Conservation (phyloP, 2,888 invertebrate genomes). For the Dasypolia templi region DNA sequence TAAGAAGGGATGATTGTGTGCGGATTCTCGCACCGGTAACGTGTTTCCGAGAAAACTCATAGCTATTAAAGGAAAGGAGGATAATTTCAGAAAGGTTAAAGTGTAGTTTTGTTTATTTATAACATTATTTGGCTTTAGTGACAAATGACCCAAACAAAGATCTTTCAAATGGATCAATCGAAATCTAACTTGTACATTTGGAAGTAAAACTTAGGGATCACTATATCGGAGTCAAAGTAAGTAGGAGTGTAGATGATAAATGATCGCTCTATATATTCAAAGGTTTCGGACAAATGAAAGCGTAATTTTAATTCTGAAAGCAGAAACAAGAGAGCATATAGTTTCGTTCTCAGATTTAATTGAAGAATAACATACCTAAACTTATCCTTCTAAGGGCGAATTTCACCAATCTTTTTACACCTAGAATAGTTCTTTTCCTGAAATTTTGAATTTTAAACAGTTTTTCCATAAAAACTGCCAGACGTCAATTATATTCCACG, state of each 20-base stretch:
- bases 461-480: too few relatives aligned
- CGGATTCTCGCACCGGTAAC: constrained; percentile 1
- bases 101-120: constrained; percentile 1
- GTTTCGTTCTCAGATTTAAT: background rate
- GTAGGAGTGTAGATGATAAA: background rate
- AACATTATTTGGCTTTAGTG: background rate
- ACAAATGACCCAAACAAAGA: background rate
- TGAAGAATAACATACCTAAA: background rate
- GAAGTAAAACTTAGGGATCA: background rate
- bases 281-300: background rate
- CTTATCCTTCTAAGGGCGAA: background rate
- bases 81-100: constrained; percentile 4
- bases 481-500: too few relatives aligned
- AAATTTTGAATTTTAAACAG: too few relatives aligned
- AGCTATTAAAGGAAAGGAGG: constrained; percentile 4
- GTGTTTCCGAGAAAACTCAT: constrained; percentile 25
- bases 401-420: too few relatives aligned
- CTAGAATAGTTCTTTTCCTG: too few relatives aligned
- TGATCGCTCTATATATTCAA: background rate
- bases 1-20: constrained; percentile 50
- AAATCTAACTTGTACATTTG: background rate
- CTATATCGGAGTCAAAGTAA: background rate
- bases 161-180: background rate
- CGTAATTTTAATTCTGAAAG: background rate
- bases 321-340: background rate